These are phyloP conservation scores for Aplysia californica DNA, from an alignment of 1,140 invertebrate species.

Conservation along the genomic window DNA sequence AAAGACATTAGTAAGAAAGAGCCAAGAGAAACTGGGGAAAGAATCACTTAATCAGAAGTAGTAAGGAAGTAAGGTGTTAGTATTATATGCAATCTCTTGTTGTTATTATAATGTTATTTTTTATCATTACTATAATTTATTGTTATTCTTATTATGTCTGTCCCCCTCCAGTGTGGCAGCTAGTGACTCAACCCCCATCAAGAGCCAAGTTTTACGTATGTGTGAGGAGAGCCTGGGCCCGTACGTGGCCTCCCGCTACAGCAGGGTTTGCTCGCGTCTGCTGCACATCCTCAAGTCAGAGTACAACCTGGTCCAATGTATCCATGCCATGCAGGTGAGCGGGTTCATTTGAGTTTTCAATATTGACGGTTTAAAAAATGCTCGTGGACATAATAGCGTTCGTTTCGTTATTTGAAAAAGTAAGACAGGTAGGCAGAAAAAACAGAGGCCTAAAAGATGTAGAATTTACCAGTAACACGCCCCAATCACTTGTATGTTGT, in stretches of 20 bases:
- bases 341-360: neutral
- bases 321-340: conserved; percentile 60
- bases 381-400: neutral
- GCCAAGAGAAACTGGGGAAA: too few relatives aligned
- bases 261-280: conserved; percentile 49
- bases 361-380: neutral
- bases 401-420: neutral
- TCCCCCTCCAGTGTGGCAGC: too few relatives aligned
- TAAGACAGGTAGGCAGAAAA: neutral
- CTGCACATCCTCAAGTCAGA: conserved; percentile 58
- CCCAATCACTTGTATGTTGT: too few relatives aligned
- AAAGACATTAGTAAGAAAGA: too few relatives aligned
- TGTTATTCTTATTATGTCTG: neutral
- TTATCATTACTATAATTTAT: too few relatives aligned
- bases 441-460: too few relatives aligned
- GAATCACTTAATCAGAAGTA: too few relatives aligned
- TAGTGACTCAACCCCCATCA: neutral
- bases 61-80: too few relatives aligned
- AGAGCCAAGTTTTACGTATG: too few relatives aligned
- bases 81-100: too few relatives aligned
- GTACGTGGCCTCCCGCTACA: conserved; percentile 49
- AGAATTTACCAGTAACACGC: too few relatives aligned
- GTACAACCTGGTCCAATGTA: conserved; percentile 53
- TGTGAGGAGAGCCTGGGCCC: conserved; percentile 46
- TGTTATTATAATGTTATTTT: too few relatives aligned